Evolutionary conservation across 2,113 vertebrate genomes (phyloP), one percentile per base, ranked within the genome.

Genomic region (Acanthisitta chloris): DNA sequence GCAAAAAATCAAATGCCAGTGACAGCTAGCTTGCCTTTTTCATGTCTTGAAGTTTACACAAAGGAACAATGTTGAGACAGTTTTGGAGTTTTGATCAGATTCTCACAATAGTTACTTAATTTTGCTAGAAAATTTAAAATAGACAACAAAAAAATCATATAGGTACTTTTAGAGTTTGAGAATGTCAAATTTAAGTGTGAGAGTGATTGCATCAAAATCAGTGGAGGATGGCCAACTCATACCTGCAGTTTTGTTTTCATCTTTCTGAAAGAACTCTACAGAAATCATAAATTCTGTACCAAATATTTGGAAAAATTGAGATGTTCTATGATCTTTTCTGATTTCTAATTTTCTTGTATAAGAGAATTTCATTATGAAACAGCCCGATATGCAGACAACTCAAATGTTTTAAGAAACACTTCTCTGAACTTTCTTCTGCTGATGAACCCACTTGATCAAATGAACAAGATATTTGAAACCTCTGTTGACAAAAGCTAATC

Each of bases 151-250:
- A 15, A 34, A 33, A 23, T 3, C 7, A 36, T 2, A 8, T 40
- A 10, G 4, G 0, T n/a, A 12, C 1, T 73, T 78, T 57, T 9
- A 87, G 46, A 52, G 31, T n/a, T 45, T 6, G 0, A 55, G 0
- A 3, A 17, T 12, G 8, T 14, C 29, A 72, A 18, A 14, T 52
- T 71, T 42, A 64, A 59, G 7, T 6, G 11, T 15, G 7, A 49
- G 20, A 54, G 34, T 4, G 52, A 2, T 19, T 4, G 18, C 25
- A 52, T 20, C 34, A 58, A 62, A 71, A 54, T 74, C 20, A n/a
- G 17, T 19, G 5, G 17, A 42, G 12, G 4, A 20, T 16, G 9
- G 2, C 3, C 76, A 10, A 33, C 8, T 61, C 23, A 14, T 33
- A n/a, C 2, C 2, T 34, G 9, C 6, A 17, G 5, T 2, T 76